Percentiles rank a stretch among this genome's conserved stretches.
Conservation (phyloP, 2,113 vertebrate species). For the Lates calcarifer region DNA sequence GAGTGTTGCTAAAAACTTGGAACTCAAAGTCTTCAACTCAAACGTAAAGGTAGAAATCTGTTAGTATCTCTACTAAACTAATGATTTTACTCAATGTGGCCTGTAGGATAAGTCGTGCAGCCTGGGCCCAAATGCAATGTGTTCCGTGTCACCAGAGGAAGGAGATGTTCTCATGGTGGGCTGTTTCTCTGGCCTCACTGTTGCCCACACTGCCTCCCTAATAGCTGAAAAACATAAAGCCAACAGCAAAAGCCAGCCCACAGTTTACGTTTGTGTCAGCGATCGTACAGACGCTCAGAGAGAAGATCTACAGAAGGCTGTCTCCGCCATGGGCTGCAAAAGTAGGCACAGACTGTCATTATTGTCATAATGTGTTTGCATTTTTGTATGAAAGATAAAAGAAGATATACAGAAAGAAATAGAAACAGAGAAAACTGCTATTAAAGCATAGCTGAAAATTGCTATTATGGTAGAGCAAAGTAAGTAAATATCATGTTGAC, state of each 20-base stretch:
- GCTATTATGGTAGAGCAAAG: too few relatives aligned
- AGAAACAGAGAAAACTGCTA: not conserved
- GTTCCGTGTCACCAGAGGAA: slow-evolving; percentile 80
- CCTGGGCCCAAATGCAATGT: slow-evolving; percentile 87
- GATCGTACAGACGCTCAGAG: slow-evolving; percentile 76
- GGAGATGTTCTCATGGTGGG: slow-evolving; percentile 89
- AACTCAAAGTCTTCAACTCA: not conserved
- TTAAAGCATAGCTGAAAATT: too few relatives aligned
- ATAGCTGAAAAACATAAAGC: slow-evolving; percentile 61
- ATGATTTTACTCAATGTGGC: slow-evolving; percentile 37
- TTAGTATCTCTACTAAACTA: not conserved
- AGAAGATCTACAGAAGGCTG: slow-evolving; percentile 81
- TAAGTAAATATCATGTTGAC: too few relatives aligned
- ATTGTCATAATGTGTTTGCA: slow-evolving; percentile 1
- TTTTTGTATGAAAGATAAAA: not conserved
- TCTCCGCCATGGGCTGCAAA: slow-evolving; percentile 88
- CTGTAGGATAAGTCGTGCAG: slow-evolving; percentile 92
- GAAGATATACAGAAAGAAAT: not conserved
- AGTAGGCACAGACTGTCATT: slow-evolving; percentile 79
- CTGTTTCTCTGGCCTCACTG: slow-evolving; percentile 85
- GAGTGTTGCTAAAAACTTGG: not conserved
- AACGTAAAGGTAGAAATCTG: not conserved
- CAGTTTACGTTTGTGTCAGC: slow-evolving; percentile 87
- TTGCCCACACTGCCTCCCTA: slow-evolving; percentile 87
- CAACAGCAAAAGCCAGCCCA: slow-evolving; percentile 45